Evolutionary conservation across 2,888 invertebrate genomes (phyloP).

Genomic region (Rosalia funebris): DNA sequence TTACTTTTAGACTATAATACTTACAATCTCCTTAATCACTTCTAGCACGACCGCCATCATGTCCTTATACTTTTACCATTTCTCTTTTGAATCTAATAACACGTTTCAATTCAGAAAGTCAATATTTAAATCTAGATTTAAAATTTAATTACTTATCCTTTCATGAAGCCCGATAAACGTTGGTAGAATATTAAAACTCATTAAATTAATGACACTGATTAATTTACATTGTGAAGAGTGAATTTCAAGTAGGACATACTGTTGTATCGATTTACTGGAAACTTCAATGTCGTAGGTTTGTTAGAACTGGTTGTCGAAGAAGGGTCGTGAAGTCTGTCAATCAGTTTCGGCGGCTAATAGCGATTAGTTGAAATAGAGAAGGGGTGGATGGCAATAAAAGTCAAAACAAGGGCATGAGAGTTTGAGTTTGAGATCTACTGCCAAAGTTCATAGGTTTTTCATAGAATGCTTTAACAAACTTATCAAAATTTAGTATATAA

Average conservation of each 20-base stretch:
- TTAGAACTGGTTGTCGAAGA: too few relatives aligned
- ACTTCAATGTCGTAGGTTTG: conserved; percentile 3
- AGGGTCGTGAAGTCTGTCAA: too few relatives aligned
- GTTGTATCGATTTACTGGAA: conserved; percentile 4
- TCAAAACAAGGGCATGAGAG: too few relatives aligned
- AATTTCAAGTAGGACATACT: neutral
- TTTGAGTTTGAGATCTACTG: too few relatives aligned
- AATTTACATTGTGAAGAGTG: neutral
- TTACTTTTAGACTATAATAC: neutral
- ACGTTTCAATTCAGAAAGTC: neutral
- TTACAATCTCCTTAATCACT: neutral
- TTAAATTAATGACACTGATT: neutral
- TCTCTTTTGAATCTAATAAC: neutral
- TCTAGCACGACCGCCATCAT: neutral
- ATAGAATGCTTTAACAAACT: too few relatives aligned
- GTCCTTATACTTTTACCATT: too few relatives aligned
- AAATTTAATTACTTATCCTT: neutral
- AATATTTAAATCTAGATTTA: neutral
- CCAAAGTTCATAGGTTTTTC: too few relatives aligned
- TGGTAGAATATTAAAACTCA: neutral
- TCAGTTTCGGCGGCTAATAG: too few relatives aligned
- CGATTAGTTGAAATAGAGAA: too few relatives aligned
- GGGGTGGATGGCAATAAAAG: too few relatives aligned
- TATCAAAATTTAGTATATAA: too few relatives aligned
- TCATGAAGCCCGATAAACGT: neutral